Evolutionary conservation across 2,888 invertebrate genomes (phyloP).

Genomic region (Temnothorax ravouxi): DNA sequence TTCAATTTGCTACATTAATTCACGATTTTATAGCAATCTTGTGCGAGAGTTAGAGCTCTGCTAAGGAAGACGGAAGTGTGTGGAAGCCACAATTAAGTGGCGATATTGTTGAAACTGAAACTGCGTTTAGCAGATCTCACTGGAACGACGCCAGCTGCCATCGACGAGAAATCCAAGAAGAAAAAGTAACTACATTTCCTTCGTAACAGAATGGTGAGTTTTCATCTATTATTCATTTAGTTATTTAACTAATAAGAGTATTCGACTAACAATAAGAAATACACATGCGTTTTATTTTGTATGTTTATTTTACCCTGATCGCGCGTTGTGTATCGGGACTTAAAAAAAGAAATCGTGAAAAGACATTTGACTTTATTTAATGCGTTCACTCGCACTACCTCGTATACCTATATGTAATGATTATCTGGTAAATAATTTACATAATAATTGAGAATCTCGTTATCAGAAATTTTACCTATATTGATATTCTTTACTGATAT

Average conservation of each 20-base stretch:
- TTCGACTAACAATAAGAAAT: conserved; percentile 15
- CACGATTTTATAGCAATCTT: conserved; percentile 88
- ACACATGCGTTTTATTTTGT: background rate
- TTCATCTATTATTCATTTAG: background rate
- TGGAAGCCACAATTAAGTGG: conserved; percentile 92
- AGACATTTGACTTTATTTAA: conserved; percentile 43
- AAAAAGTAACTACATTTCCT: conserved; percentile 72
- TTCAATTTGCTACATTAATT: background rate
- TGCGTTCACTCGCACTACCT: conserved; percentile 19
- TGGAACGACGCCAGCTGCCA: conserved; percentile 65
- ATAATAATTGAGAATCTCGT: background rate
- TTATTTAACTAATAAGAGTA: conserved; percentile 18
- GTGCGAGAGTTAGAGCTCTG: conserved; percentile 91
- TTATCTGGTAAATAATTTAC: conserved; percentile 33
- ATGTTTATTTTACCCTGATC: background rate
- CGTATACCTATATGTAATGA: background rate
- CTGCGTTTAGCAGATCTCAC: conserved; percentile 88
- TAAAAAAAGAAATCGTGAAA: background rate
- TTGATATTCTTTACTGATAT: background rate
- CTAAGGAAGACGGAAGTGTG: conserved; percentile 91
- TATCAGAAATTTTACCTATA: background rate
- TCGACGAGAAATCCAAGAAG: conserved; percentile 78
- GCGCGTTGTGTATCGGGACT: background rate
- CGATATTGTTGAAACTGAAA: conserved; percentile 91
- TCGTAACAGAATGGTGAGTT: background rate